Evolutionary conservation across 2,797 vertebrate genomes (phyloP), one percentile per base, ranked within the genome.

Genomic region (Pelodytes ibericus): DNA sequence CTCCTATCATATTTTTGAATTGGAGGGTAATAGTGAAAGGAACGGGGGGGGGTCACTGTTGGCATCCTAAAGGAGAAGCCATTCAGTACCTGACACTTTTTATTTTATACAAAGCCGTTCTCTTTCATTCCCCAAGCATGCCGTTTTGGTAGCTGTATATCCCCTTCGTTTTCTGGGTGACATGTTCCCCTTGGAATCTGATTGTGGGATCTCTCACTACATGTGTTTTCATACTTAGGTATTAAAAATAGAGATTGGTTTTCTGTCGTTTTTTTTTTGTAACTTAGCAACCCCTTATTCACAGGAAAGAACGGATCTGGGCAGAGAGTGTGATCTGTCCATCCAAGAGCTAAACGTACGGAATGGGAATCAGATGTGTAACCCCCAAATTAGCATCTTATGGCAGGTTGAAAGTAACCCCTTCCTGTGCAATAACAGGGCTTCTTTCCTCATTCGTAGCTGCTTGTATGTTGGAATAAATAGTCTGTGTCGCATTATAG

Each of bases 191-290:
- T 53, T 33, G 60, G 27, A 20, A 15, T 29, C 29, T 30, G 39
- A 47, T 15, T 11, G 30, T 11, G 30, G 60, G 60, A 73, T 44
- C 15, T 15, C 1, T n/a, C 39, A 31, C 33, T n/a, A 31, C 71
- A 72, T 25, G 8, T 73, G 71, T 53, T 73, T 73, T 53, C 71
- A n/a, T 39, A 27, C 29, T 53, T 27, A 36, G n/a, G 15, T 24
- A 33, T 7, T 72, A 61, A 72, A 44, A 72, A 36, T 30, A 33
- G 41, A 72, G 13, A 18, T 16, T 53, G 53, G 1, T n/a, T 71
- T 62, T 60, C 36, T 71, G 53, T 63, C 29, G 24, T 51, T 16
- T 5, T 51, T 16, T 8, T 16, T 0, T 1, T 25, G 44, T 63
- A n/a, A 53, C 70, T 4, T 15, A 56, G 58, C 29, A 61, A 60